A percentile compares a stretch with the other conserved stretches of the same genome.
Conservation (phyloP, 1,140 invertebrate genomes). For the Camponotus pennsylvanicus region DNA sequence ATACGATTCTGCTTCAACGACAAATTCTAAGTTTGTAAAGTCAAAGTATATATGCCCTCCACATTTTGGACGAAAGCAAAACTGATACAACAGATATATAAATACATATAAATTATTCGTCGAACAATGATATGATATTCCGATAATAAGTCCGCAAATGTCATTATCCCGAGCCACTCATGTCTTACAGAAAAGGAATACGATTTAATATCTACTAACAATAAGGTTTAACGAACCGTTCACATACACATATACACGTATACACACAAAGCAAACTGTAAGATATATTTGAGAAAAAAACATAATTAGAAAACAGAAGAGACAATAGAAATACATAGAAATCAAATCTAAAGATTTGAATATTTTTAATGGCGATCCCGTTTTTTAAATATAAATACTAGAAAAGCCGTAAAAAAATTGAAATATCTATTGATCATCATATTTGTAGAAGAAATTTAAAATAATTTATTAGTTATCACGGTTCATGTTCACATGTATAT, state of each 20-base stretch:
- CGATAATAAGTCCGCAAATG: background rate
- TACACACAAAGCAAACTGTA: background rate
- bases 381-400: slow-evolving; percentile 15
- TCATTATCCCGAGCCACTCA: slow-evolving; percentile 78
- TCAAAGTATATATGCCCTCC: background rate
- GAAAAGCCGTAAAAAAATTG: background rate
- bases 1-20: background rate
- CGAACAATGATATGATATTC: background rate
- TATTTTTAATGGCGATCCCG: slow-evolving; percentile 8
- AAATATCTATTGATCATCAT: background rate
- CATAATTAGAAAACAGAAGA: background rate
- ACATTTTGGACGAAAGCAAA: background rate
- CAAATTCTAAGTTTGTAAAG: slow-evolving; percentile 4
- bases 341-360: slow-evolving; percentile 3
- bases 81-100: background rate
- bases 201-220: background rate
- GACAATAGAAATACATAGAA: slow-evolving; percentile 38
- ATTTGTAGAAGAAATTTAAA: background rate
- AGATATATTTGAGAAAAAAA: background rate
- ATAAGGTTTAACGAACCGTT: slow-evolving; percentile 8
- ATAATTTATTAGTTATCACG: background rate
- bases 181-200: slow-evolving; percentile 30
- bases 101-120: background rate
- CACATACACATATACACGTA: background rate
- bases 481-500: background rate